These are phyloP conservation scores for Halcyon chelicuti DNA, from an alignment of 2,797 vertebrate genomes.

Conservation along the genomic window DNA sequence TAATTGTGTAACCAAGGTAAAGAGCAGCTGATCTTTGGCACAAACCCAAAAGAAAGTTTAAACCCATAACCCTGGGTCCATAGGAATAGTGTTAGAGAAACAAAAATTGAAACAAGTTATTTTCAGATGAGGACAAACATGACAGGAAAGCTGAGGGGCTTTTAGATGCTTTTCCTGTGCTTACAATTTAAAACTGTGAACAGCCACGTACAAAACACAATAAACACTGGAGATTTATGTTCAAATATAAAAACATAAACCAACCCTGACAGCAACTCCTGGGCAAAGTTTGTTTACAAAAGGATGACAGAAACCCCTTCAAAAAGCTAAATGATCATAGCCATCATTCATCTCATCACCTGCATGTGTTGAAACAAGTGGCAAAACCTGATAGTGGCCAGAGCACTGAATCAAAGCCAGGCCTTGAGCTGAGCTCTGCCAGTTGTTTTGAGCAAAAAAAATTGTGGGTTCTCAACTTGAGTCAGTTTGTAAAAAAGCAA, in stretches of 20 bases:
- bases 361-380: conserved; percentile 18
- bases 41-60: not conserved
- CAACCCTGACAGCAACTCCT: not conserved
- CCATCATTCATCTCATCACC: not conserved
- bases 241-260: not conserved
- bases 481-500: not conserved
- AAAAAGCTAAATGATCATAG: not conserved
- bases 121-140: not conserved
- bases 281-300: not conserved
- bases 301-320: not conserved
- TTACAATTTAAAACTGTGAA: not conserved
- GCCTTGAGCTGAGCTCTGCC: not conserved
- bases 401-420: not conserved
- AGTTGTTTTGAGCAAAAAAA: not conserved
- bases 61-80: not conserved
- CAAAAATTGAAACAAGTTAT: not conserved
- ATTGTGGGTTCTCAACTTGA: not conserved
- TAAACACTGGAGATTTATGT: not conserved
- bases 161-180: not conserved
- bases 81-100: not conserved
- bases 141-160: not conserved
- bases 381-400: not conserved
- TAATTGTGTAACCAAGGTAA: not conserved
- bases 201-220: not conserved
- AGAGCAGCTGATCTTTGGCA: not conserved